phyloP scores from a whole-genome alignment of 2,797 vertebrate species.

The Mormyrus hasselquistii region DNA sequence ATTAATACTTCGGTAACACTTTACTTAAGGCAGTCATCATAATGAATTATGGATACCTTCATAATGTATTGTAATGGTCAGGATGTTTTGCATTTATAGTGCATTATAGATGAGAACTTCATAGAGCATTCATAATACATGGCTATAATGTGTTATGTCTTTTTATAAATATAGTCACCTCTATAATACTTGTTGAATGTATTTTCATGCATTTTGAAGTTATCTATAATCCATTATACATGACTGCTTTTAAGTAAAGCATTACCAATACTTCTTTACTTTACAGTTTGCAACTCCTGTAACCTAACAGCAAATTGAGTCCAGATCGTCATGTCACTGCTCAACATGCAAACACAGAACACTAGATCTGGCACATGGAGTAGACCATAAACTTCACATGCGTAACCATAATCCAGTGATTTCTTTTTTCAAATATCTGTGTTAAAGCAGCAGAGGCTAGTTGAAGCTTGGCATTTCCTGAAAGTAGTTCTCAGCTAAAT shows the following conservation, averaged over 20 bases:
- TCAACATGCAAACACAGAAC: background rate
- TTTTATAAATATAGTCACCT: background rate
- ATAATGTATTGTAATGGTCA: background rate
- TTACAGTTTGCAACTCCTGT: background rate
- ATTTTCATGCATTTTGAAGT: background rate
- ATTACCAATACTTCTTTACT: background rate
- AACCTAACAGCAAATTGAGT: background rate
- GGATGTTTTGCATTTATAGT: background rate
- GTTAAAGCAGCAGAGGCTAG: background rate
- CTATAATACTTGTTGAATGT: background rate
- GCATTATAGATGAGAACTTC: background rate
- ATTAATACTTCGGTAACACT: background rate
- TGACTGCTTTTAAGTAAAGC: background rate
- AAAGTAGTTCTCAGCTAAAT: background rate
- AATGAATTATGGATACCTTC: background rate
- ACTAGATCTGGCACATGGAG: background rate
- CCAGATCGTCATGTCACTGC: background rate
- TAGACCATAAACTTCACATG: background rate
- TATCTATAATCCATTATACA: background rate
- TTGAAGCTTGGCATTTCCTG: background rate
- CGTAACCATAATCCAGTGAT: background rate
- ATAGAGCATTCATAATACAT: background rate
- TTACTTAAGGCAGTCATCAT: background rate
- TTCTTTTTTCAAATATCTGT: background rate
- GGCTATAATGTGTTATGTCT: background rate